Conservation (phyloP, 2,113 vertebrate species). For the Malurus alboscapulatus region DNA sequence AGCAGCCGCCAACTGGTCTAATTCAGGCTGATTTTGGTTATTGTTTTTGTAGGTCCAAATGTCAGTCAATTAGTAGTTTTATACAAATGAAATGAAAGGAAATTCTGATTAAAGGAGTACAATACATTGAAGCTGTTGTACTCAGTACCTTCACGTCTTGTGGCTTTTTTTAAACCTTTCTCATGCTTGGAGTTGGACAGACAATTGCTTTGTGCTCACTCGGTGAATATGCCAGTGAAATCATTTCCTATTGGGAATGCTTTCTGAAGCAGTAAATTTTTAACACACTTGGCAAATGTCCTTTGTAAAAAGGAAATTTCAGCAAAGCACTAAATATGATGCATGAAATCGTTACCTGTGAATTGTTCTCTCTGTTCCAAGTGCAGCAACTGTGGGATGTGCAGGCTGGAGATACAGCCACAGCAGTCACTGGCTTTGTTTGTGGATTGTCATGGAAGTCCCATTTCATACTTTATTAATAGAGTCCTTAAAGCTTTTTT, state of each 20-base stretch:
- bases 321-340: constrained; percentile 12
- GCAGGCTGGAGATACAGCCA: constrained; percentile 9
- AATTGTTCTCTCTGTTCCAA: constrained; percentile 28
- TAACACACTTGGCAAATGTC: constrained; percentile 17
- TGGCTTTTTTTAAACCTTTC: constrained; percentile 3
- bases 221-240: constrained; percentile 5
- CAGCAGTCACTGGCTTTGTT: constrained; percentile 38
- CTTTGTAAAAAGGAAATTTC: constrained; percentile 33
- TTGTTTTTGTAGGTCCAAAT: not conserved
- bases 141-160: not conserved
- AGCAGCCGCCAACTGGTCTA: not conserved
- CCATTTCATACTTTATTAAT: constrained; percentile 65
- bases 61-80: not conserved
- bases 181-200: not conserved
- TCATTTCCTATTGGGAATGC: constrained; percentile 30
- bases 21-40: not conserved
- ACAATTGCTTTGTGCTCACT: not conserved
- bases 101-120: not conserved
- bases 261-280: constrained; percentile 37
- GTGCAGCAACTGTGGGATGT: not conserved
- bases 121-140: not conserved
- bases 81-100: not conserved
- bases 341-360: constrained; percentile 33
- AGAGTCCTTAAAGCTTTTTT: constrained; percentile 44
- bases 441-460: constrained; percentile 42